Evolutionary conservation across 2,797 vertebrate species (phyloP), one percentile per base, ranked within the genome.

Genomic region (Tamandua tetradactyla): DNA sequence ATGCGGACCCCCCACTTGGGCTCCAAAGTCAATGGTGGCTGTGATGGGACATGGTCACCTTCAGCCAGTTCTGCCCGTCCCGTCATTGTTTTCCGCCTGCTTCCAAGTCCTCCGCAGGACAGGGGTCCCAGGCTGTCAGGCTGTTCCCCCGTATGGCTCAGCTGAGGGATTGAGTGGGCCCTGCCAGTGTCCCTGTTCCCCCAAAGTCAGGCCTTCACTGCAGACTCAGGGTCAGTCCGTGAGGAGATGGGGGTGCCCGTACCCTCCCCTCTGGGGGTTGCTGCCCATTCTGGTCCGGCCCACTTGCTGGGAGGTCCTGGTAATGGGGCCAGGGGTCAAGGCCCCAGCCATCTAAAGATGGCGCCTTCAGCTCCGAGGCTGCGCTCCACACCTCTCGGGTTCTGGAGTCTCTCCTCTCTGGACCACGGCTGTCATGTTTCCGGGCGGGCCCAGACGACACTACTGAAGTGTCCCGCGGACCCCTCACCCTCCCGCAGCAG

Each of bases 361-460:
- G 81, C 32, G 78, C 52, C 52, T 23, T 91, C 15, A 12, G 87
- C 91, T 13, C 71, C 72, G 40, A n/a, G 72, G 79, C 23, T 62
- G 75, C 78, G 32, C 42, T 68, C 66, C 22, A 49, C 9, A 22
- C 52, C 18, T 30, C 76, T 76, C 2, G n/a, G 35, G 78, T 37
- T 75, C 72, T 18, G 20, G 74, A 72, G 74, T 64, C 49, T 87
- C 62, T 49, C 35, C 47, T 44, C 61, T 44, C 72, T 4, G 96
- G 64, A 89, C 91, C 85, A 93, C 7, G 62, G 84, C 95, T 84
- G 97, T 97, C 96, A 95, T 88, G 55, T 62, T 95, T 95, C 83
- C 35, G 97, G 94, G 88, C 81, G 57, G 97, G 96, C 94, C 97
- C 96, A 93, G 97, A 97, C 97, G 93, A 97, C 96, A 96, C 91